Evolutionary conservation across 2,113 vertebrate species (phyloP), one percentile per base, ranked within the genome.

Genomic region (Climacteris rufus): DNA sequence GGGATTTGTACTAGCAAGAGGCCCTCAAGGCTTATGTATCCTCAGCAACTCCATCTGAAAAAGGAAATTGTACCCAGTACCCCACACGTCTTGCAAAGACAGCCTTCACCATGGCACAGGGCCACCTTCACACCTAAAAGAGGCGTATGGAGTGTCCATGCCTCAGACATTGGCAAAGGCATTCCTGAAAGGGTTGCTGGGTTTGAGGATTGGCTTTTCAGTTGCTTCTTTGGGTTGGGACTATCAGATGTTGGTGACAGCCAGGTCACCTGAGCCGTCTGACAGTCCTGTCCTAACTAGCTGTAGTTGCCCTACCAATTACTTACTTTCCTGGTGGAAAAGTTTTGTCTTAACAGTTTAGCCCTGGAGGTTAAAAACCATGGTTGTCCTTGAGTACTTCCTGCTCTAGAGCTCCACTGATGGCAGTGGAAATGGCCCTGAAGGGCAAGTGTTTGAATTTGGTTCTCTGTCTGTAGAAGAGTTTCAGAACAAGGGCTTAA

Each of bases 71-170:
- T 65, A 31, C 23, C n/a, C 22, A 45, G 50, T 23, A 56, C 9
- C 17, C 27, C 33, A 45, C 13, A 9, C 31, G 12, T 54, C 47
- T 89, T 6, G 1, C 39, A 61, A 53, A 69, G 35, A 40, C 60
- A 50, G n/a, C 37, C 33, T 89, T 54, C 2, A 2, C 59, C 40
- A 22, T 2, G 1, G 23, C 66, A 22, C 0, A 0, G 40, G 54
- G 16, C 44, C 72, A 31, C 54, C 37, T 78, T 8, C 72, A 40
- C 19, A 6, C n/a, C n/a, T 57, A 14, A 45, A 69, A 74, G 60
- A 65, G 20, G 23, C 35, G 66, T 11, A 49, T 13, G 49, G 33
- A 12, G 7, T 78, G 50, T 69, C 23, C 9, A 1, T 52, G 30
- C 30, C 33, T 24, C 72, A 52, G 22, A 31, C 2, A 4, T 16